Evolutionary conservation across 2,888 invertebrate species (phyloP).

Genomic region (Eilema depressum): DNA sequence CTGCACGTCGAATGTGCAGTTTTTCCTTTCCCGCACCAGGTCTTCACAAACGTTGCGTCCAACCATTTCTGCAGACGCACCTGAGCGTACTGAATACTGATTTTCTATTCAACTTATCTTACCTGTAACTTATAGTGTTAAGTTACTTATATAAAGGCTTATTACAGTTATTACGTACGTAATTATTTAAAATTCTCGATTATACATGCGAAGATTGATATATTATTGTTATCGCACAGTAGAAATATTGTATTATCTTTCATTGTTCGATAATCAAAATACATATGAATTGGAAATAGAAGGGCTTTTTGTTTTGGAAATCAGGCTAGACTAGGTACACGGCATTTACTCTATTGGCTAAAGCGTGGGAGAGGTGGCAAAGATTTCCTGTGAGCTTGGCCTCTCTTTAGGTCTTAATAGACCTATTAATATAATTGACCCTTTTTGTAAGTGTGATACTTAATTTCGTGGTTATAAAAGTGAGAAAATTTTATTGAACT

Average conservation of each 20-base stretch:
- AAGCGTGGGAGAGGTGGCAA: background rate
- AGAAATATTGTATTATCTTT: background rate
- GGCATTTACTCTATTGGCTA: background rate
- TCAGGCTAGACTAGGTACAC: background rate
- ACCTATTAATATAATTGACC: no score
- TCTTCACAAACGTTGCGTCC: constrained; percentile 86
- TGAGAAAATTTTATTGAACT: no score
- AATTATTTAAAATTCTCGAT: background rate
- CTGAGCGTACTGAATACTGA: background rate
- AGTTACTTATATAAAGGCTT: background rate
- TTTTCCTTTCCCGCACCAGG: constrained; percentile 89
- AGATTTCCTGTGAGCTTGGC: no score
- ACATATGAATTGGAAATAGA: background rate
- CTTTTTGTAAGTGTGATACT: no score
- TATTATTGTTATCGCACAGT: background rate
- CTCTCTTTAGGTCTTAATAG: no score
- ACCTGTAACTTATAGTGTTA: background rate
- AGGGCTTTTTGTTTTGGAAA: background rate
- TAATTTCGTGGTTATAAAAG: no score
- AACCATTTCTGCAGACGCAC: constrained; percentile 49
- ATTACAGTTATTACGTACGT: background rate
- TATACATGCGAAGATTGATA: background rate
- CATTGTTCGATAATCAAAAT: background rate
- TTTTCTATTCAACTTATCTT: background rate
- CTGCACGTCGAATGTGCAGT: constrained; percentile 89